phyloP scores from a whole-genome alignment of 2,113 vertebrate genomes.

The Corythornis cristatus region DNA sequence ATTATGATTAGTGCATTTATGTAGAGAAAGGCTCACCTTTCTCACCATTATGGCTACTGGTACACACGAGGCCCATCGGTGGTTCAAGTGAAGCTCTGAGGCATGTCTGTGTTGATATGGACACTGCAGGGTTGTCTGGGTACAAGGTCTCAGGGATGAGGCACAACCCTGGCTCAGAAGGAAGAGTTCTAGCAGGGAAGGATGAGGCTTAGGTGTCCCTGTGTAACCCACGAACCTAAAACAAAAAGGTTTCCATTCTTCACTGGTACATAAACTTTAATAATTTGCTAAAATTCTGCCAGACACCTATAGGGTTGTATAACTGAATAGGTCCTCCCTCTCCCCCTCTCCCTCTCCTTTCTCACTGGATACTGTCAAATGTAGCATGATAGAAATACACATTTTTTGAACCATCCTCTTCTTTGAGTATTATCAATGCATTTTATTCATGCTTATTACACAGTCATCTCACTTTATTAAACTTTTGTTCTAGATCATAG shows the following conservation, averaged over 20 bases:
- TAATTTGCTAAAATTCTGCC: background rate
- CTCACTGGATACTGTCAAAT: background rate
- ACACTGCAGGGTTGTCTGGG: background rate
- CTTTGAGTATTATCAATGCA: background rate
- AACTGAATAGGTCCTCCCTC: background rate
- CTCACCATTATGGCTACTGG: background rate
- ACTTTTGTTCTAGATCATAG: background rate
- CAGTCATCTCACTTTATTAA: background rate
- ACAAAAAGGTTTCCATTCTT: background rate
- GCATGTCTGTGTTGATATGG: background rate
- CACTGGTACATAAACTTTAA: background rate
- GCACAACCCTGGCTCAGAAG: background rate
- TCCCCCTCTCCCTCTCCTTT: background rate
- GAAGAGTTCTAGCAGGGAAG: background rate
- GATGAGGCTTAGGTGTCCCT: background rate
- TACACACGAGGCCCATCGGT: fast-evolving
- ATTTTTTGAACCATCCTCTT: background rate
- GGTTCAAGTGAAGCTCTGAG: background rate
- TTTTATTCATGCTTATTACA: background rate
- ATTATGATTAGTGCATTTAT: background rate
- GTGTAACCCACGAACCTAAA: background rate
- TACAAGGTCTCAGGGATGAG: background rate
- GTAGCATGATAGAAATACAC: background rate
- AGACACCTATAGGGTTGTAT: background rate
- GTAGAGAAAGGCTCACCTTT: background rate